These are phyloP conservation scores for Galerucella nymphaeae DNA, from an alignment of 2,888 invertebrate species.

Conservation along the genomic window DNA sequence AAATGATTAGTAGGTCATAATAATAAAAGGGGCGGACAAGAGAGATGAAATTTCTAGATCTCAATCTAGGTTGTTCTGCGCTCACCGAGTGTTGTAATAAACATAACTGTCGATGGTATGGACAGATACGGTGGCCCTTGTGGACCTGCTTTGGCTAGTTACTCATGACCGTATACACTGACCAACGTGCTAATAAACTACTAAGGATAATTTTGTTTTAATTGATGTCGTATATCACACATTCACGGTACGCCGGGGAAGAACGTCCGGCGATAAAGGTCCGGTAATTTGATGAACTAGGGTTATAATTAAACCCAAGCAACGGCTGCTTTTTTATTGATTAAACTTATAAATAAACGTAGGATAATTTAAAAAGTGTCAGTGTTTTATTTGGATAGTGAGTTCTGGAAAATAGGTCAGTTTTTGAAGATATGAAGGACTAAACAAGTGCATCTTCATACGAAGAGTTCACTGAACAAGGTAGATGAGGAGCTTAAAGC, in stretches of 20 bases:
- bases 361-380: too few relatives aligned
- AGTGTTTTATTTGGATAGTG: too few relatives aligned
- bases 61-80: conserved; percentile 53
- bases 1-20: conserved; percentile 44
- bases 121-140: conserved; percentile 45
- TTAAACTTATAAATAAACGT: too few relatives aligned
- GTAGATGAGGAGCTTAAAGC: too few relatives aligned
- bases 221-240: conserved; percentile 47
- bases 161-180: conserved; percentile 37
- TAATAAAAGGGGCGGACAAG: conserved; percentile 45
- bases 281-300: conserved; percentile 7
- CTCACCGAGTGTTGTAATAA: conserved; percentile 55
- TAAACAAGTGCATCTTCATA: too few relatives aligned
- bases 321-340: background rate
- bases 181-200: conserved; percentile 41
- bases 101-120: conserved; percentile 53
- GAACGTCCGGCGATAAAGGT: conserved; percentile 7
- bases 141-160: conserved; percentile 16
- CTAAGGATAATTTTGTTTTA: conserved; percentile 48
- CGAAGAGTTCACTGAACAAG: too few relatives aligned
- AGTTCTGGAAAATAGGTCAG: too few relatives aligned
- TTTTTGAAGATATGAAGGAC: too few relatives aligned
- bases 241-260: background rate
- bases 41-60: conserved; percentile 49
- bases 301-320: background rate